Conservation (phyloP, 2,113 vertebrate species). For the Turdus rufiventris region DNA sequence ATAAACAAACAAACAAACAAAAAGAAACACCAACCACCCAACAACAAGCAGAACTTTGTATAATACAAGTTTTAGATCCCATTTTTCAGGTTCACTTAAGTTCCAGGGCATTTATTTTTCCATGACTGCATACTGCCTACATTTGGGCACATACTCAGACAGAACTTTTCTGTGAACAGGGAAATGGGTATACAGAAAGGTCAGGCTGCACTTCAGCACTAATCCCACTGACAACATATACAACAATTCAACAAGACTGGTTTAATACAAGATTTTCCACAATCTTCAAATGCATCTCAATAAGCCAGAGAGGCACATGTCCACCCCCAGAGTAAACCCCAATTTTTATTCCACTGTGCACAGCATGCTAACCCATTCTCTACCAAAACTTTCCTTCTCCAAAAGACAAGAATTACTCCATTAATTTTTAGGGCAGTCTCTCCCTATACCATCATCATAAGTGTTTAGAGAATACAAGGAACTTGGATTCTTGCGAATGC, state of each 20-base stretch:
- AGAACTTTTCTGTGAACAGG: background rate
- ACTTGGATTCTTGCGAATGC: background rate
- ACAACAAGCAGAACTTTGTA: background rate
- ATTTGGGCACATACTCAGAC: background rate
- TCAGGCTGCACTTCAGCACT: background rate
- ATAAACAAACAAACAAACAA: too few species aligned
- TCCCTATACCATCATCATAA: background rate
- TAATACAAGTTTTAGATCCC: background rate
- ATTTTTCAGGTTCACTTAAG: background rate
- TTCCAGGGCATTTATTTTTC: background rate
- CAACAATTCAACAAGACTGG: background rate
- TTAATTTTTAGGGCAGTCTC: background rate
- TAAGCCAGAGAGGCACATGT: background rate
- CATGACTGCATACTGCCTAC: background rate
- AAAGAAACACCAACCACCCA: too few species aligned
- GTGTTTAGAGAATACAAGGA: background rate
- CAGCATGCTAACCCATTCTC: background rate
- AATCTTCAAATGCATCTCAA: background rate
- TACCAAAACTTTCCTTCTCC: background rate
- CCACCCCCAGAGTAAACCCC: background rate
- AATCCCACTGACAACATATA: background rate
- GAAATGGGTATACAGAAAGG: background rate
- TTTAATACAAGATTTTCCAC: background rate
- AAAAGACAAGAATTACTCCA: background rate
- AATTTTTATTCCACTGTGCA: background rate